Conservation (phyloP, 2,113 vertebrate genomes). For the Actenoides lindsayi region DNA sequence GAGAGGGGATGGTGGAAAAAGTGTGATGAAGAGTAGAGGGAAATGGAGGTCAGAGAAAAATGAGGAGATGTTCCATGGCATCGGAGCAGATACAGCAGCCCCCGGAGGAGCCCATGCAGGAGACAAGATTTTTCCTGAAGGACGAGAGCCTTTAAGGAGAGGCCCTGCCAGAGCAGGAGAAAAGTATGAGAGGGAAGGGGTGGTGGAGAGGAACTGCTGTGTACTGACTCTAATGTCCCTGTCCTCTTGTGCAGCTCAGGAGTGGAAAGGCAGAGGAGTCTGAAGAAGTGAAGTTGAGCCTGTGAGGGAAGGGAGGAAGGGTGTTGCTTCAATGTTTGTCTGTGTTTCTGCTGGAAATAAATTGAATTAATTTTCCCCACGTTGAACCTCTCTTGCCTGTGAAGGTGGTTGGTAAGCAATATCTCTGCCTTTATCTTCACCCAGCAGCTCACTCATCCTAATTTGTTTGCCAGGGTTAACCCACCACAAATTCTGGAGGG, state of each 20-base stretch:
- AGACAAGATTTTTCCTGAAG: background rate
- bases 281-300: background rate
- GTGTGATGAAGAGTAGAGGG: background rate
- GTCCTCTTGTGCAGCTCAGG: fast-evolving
- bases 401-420: background rate
- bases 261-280: background rate
- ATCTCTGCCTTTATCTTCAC: background rate
- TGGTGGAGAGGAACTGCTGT: fast-evolving
- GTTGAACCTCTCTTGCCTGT: background rate
- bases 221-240: background rate
- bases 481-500: background rate
- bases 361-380: background rate
- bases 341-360: background rate
- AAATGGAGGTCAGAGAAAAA: background rate
- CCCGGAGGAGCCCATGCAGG: background rate
- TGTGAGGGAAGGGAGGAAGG: background rate
- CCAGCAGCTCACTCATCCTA: background rate
- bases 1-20: background rate
- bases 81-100: background rate
- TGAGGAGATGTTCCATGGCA: background rate
- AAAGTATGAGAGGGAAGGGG: background rate
- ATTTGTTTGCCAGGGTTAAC: background rate
- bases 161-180: background rate
- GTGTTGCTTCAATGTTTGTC: background rate
- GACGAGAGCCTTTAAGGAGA: background rate